A percentile compares a stretch with the other conserved stretches of the same genome.
Evolutionary conservation across 1,140 invertebrate genomes (phyloP).

Genomic region (Leptinotarsa defecta): DNA sequence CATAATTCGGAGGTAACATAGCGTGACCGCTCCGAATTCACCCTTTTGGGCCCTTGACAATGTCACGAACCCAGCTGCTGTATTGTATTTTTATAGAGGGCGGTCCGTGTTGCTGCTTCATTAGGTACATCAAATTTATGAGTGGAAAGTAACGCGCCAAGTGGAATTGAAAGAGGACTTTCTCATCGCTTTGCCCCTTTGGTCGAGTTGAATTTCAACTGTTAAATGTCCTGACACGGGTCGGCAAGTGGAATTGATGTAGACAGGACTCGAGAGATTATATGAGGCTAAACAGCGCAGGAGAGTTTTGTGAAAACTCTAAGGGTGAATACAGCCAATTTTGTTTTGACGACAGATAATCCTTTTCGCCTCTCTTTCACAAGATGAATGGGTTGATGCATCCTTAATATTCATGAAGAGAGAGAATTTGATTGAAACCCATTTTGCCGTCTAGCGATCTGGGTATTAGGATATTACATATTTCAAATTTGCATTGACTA

Average conservation of each 20-base stretch:
- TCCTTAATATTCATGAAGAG: no score
- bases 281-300: no score
- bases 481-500: no score
- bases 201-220: not conserved
- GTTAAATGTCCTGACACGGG: not conserved
- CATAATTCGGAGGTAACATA: not conserved
- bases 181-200: not conserved
- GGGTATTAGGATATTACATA: no score
- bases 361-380: no score
- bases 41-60: conserved; percentile 4
- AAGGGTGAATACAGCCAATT: no score
- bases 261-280: no score
- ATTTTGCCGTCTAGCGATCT: no score
- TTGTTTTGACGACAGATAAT: no score
- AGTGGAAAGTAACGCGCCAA: conserved; percentile 4
- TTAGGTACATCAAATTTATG: conserved; percentile 8
- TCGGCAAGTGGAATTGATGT: not conserved
- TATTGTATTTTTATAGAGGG: conserved; percentile 6
- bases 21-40: conserved; percentile 1
- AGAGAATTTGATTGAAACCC: no score
- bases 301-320: no score
- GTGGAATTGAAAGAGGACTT: not conserved
- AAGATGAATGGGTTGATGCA: no score
- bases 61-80: conserved; percentile 7
- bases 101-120: conserved; percentile 1